Conservation (phyloP, 2,113 vertebrate species). For the Nesogale talazaci region DNA sequence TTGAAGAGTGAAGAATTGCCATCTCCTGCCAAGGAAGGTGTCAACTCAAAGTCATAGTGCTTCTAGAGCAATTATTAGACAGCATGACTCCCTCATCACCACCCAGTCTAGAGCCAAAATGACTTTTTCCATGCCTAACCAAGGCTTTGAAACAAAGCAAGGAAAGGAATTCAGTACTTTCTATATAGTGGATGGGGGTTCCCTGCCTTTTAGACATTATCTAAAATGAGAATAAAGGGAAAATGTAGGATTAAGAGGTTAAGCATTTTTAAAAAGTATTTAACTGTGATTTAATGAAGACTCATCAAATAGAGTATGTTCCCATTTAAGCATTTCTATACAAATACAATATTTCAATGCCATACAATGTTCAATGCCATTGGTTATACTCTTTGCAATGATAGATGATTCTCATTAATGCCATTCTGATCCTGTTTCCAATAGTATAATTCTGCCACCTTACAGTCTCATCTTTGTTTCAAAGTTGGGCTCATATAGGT, state of each 20-base stretch:
- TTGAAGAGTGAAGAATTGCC: not conserved
- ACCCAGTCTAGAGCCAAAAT: not conserved
- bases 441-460: too few species aligned
- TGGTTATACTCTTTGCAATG: too few species aligned
- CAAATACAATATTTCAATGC: too few species aligned
- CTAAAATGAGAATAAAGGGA: constrained; percentile 18
- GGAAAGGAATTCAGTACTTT: not conserved
- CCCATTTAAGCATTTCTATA: not conserved
- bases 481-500: not conserved
- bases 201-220: constrained; percentile 39
- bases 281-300: too few species aligned
- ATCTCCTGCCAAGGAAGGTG: not conserved
- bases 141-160: not conserved
- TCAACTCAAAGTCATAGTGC: not conserved
- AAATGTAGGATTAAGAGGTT: not conserved
- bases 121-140: not conserved
- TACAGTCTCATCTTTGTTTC: too few species aligned
- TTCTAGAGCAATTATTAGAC: not conserved
- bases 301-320: too few species aligned
- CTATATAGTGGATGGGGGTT: not conserved
- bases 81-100: not conserved
- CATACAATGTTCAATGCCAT: not conserved
- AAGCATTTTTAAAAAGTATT: not conserved
- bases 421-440: too few species aligned
- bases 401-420: too few species aligned